phyloP scores from a whole-genome alignment of 2,888 invertebrate species.

The Bombyx huttoni region DNA sequence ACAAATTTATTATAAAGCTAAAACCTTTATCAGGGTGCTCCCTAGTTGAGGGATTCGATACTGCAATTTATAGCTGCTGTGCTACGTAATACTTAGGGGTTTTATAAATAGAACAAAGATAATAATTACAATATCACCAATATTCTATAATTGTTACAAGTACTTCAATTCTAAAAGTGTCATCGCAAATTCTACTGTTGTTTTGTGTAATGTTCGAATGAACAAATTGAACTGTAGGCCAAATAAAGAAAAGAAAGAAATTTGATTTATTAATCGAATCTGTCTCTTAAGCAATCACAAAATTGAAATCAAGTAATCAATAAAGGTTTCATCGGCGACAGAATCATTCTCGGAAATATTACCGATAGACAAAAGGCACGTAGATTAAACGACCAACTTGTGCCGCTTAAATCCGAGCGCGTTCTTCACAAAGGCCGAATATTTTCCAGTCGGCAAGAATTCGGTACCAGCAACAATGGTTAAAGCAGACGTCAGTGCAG shows the following conservation, averaged over 20 bases:
- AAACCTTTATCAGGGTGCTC: conserved; percentile 3
- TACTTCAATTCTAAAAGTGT: too few relatives aligned
- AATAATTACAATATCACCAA: too few relatives aligned
- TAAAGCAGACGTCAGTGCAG: conserved; percentile 31
- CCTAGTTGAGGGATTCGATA: not conserved
- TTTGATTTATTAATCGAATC: conserved; percentile 17
- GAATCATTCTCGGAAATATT: conserved; percentile 34
- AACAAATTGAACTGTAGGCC: too few relatives aligned
- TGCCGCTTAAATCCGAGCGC: conserved; percentile 41
- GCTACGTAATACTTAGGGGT: too few relatives aligned
- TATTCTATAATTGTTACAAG: too few relatives aligned
- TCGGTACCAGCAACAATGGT: conserved; percentile 41
- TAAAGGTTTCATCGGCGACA: not conserved
- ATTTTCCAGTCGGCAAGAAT: conserved; percentile 52
- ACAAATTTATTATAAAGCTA: conserved; percentile 35
- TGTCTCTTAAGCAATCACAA: not conserved
- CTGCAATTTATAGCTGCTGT: not conserved
- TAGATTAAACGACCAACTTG: conserved; percentile 56
- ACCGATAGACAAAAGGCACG: conserved; percentile 42
- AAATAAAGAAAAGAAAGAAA: too few relatives aligned
- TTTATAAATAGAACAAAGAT: too few relatives aligned
- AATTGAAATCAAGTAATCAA: not conserved
- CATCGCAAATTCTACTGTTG: too few relatives aligned
- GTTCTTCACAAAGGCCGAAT: conserved; percentile 39
- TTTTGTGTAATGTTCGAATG: too few relatives aligned